Conservation (phyloP, 1,140 invertebrate genomes). For the Saccostrea glomerata region DNA sequence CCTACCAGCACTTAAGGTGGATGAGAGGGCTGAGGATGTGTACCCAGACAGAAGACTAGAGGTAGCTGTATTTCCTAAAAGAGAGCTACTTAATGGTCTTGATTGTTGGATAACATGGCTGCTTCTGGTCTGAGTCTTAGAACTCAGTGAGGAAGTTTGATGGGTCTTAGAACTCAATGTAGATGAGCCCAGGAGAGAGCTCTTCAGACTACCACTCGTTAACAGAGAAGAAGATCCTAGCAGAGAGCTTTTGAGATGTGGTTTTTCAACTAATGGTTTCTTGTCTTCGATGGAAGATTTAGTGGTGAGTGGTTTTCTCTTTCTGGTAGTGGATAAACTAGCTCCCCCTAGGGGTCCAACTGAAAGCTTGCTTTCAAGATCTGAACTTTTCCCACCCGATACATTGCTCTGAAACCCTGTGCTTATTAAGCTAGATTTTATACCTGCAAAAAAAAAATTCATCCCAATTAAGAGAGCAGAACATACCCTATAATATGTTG, state of each 20-base stretch:
- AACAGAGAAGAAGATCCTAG: neutral
- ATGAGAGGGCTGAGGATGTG: neutral
- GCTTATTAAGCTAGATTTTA: neutral
- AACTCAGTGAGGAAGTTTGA: neutral
- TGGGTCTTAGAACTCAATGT: neutral
- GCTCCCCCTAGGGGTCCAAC: neutral
- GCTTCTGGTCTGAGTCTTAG: neutral
- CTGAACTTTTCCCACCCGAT: neutral
- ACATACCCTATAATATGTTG: no score
- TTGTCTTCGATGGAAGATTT: neutral
- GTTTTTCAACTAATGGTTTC: conserved; percentile 28
- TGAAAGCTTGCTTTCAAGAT: neutral
- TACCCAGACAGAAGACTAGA: neutral
- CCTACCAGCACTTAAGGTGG: neutral
- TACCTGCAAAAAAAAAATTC: neutral
- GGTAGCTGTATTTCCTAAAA: neutral
- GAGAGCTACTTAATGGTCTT: neutral
- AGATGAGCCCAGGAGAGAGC: neutral
- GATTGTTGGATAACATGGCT: neutral
- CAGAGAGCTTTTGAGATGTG: neutral
- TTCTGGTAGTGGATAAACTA: neutral
- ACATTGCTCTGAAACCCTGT: neutral
- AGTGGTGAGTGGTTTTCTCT: conserved; percentile 6
- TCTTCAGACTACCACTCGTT: neutral
- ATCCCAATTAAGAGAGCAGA: no score